phyloP scores from a whole-genome alignment of 2,888 invertebrate species.

The Agrenia bidenticulata region DNA sequence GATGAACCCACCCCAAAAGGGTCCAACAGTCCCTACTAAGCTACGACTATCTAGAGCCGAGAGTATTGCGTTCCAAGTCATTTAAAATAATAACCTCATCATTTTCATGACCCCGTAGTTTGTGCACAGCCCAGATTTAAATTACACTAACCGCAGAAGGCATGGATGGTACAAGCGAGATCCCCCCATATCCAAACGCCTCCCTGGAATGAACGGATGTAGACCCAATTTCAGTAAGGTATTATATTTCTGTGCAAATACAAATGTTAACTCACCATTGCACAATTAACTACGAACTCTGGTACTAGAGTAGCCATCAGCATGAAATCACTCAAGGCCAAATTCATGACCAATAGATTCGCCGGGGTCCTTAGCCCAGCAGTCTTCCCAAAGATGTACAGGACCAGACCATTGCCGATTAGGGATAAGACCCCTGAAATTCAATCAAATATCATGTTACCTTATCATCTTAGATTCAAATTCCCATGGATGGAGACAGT shows the following conservation, averaged over 20 bases:
- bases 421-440: conserved; percentile 2
- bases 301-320: conserved; percentile 50
- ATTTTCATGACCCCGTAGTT: no score
- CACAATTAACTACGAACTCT: conserved; percentile 36
- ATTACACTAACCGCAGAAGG: conserved; percentile 41
- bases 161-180: conserved; percentile 36
- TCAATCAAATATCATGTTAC: no score
- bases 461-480: no score
- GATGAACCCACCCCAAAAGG: no score
- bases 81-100: no score
- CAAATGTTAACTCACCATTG: neutral
- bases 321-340: conserved; percentile 56
- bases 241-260: no score
- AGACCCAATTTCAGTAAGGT: no score
- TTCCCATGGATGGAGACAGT: no score
- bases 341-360: conserved; percentile 57
- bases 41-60: no score
- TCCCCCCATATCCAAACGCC: conserved; percentile 44
- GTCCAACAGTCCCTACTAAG: no score
- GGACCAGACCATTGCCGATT: conserved; percentile 1
- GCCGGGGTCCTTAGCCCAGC: conserved; percentile 55
- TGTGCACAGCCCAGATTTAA: no score
- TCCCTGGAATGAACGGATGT: conserved; percentile 34
- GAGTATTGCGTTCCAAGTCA: no score
- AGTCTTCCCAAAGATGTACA: conserved; percentile 7